phyloP scores from a whole-genome alignment of 2,888 invertebrate genomes.

The Matsumyia berberina region DNA sequence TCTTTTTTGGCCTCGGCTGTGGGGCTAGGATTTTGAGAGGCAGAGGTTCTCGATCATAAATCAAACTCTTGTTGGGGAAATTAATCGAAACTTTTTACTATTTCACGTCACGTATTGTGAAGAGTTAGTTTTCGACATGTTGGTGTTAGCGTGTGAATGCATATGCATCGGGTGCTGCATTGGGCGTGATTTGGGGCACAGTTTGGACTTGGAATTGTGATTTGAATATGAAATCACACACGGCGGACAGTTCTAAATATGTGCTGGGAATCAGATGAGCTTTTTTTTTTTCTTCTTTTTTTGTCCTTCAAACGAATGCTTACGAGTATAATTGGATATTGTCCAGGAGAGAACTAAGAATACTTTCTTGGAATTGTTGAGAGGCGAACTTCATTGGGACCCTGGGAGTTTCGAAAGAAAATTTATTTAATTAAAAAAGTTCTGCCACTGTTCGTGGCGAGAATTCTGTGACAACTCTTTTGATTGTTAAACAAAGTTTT shows the following conservation, averaged over 20 bases:
- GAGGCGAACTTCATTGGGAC: constrained; percentile 11
- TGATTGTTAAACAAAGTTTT: constrained; percentile 49
- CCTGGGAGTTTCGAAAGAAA: constrained; percentile 13
- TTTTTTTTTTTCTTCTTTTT: neutral
- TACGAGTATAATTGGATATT: constrained; percentile 35
- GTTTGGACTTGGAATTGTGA: constrained; percentile 56
- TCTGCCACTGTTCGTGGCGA: constrained; percentile 29
- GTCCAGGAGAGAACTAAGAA: neutral
- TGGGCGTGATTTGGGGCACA: constrained; percentile 47
- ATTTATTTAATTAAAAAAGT: constrained; percentile 70
- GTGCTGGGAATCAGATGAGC: neutral
- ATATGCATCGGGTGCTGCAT: constrained; percentile 31
- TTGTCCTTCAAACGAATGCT: neutral
- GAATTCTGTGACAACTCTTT: constrained; percentile 56
- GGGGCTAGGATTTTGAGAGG: neutral
- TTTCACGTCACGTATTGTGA: constrained; percentile 62
- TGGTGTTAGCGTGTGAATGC: constrained; percentile 62
- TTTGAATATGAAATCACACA: constrained; percentile 57
- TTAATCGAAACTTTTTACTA: constrained; percentile 63
- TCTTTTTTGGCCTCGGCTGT: neutral
- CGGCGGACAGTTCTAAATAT: constrained; percentile 21
- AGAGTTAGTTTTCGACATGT: constrained; percentile 68
- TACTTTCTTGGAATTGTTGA: neutral
- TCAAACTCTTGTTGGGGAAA: constrained; percentile 64
- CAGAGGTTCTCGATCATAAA: constrained; percentile 64